Evolutionary conservation across 2,113 vertebrate species (phyloP).

Genomic region (Isichthys henryi): DNA sequence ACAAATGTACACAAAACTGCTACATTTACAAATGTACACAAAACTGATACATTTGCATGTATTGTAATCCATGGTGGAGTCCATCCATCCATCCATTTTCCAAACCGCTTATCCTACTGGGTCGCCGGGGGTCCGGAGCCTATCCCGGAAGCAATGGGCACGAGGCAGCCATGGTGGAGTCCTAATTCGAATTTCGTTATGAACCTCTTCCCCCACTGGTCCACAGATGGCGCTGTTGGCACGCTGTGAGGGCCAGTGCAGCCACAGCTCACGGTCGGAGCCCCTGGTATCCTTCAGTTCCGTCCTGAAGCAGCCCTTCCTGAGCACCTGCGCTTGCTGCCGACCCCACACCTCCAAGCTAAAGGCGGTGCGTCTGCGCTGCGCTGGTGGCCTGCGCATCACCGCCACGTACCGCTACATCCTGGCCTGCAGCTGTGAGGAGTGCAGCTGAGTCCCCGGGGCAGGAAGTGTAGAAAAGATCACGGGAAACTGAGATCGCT

Average conservation of each 20-base stretch:
- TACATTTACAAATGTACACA: background rate
- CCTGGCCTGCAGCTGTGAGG: constrained; percentile 90
- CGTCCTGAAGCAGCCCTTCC: constrained; percentile 90
- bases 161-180: background rate
- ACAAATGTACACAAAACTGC: background rate
- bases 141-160: too few species aligned
- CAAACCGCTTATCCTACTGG: too few species aligned
- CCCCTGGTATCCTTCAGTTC: constrained; percentile 93
- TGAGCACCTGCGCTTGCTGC: constrained; percentile 88
- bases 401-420: constrained; percentile 96
- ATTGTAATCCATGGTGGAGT: background rate
- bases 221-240: constrained; percentile 88
- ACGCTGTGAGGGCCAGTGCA: constrained; percentile 90
- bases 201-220: constrained; percentile 20
- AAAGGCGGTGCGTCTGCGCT: constrained; percentile 86
- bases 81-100: too few species aligned
- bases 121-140: too few species aligned
- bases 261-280: constrained; percentile 82
- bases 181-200: background rate
- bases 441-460: constrained; percentile 70
- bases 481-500: background rate
- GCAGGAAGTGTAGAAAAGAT: background rate
- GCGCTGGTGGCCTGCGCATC: constrained; percentile 79
- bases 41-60: background rate
- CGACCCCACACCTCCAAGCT: constrained; percentile 93